Evolutionary conservation across 1,140 invertebrate genomes (phyloP), one percentile per base, ranked within the genome.

Genomic region (Drosophila lacertosa): DNA sequence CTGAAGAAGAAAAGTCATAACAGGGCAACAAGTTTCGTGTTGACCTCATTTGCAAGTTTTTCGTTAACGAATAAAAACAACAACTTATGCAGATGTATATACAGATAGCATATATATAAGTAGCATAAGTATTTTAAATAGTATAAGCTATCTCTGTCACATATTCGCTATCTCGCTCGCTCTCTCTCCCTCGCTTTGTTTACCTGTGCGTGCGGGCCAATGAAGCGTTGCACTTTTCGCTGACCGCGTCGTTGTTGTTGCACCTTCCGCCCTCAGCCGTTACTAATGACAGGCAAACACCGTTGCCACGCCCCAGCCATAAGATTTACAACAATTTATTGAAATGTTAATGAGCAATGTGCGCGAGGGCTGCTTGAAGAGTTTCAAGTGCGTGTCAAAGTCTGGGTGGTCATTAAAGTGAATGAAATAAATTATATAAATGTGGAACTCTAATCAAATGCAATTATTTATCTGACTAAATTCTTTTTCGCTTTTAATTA

Each of bases 261-360:
- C 74, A 73, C 53, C 68, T 58, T 65, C 47, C 45, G 51, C 77
- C 59, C 62, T 75, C 33, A 70, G 67, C 66, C 63, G 47, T 69
- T 42, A 83, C 72, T 84, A 76, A 83, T 84, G 67, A 84, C 32
- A 45, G 59, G 20, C 50, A 76, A 83, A 78, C 50, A 75, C 29
- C 42, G 39, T 22, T 60, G 62, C 37, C 68, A 69, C 73, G 55
- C 58, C 77, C 48, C 22, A 40, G 50, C 44, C 39, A 50, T 29
- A 42, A 26, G 20, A 26, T 16, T 39, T 48, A 57, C 32, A 40
- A 32, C 18, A 48, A 18, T 20, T 44, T 50, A 47, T 37, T 55
- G 62, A 54, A 54, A 65, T 54, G 33, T 22, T 48, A 70, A 70
- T 70, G 18, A 69, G 42, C 57, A 44, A 22, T 15, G 32, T 16